These are phyloP conservation scores for Mythimna ferrago DNA, from an alignment of 2,888 invertebrate genomes.

Conservation along the genomic window DNA sequence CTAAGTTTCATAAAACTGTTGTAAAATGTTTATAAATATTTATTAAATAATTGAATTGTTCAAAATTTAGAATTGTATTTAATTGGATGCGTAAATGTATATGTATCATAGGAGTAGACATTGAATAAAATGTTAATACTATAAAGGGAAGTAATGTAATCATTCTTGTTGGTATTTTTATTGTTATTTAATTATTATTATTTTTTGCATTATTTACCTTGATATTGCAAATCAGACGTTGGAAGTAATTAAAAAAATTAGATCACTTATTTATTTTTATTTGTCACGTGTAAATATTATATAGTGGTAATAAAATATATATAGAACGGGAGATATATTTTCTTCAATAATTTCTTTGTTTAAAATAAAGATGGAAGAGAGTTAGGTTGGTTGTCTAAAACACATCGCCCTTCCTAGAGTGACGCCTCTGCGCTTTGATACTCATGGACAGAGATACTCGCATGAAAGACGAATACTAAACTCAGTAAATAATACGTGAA, in stretches of 20 bases:
- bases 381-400: conserved; percentile 33
- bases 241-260: not conserved
- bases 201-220: conserved; percentile 19
- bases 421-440: not conserved
- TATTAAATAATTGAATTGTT: conserved; percentile 81
- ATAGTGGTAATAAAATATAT: conserved; percentile 12
- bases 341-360: conserved; percentile 1
- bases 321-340: conserved; percentile 13
- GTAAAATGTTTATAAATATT: conserved; percentile 87
- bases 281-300: conserved; percentile 43
- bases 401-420: conserved; percentile 47
- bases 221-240: conserved; percentile 18
- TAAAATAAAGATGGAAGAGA: conserved; percentile 8
- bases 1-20: conserved; percentile 84
- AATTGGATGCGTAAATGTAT: conserved; percentile 80
- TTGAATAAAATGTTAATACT: conserved; percentile 77
- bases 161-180: conserved; percentile 65
- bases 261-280: conserved; percentile 12
- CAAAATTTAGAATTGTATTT: conserved; percentile 74
- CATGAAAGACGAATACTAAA: not conserved
- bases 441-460: no score
- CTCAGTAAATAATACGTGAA: conserved; percentile 13
- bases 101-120: conserved; percentile 73
- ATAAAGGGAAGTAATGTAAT: conserved; percentile 83
- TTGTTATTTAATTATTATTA: conserved; percentile 13